Evolutionary conservation across 2,113 vertebrate species (phyloP).

Genomic region (Himantopus leucocephalus): DNA sequence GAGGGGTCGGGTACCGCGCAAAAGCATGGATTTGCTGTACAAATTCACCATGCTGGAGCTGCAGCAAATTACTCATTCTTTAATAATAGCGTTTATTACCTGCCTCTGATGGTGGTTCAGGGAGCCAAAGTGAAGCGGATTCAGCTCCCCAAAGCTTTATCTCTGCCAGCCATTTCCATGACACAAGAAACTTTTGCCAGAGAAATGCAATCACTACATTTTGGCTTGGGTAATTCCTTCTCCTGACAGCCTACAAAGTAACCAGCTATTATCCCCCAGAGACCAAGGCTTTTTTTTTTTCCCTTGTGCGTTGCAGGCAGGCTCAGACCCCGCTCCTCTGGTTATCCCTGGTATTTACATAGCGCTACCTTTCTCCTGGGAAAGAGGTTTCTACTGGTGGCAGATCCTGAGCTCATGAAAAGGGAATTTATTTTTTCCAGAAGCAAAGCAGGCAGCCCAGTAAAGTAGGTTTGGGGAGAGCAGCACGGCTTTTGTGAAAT

Average conservation of each 20-base stretch:
- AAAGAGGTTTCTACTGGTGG: not conserved
- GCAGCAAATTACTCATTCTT: slow-evolving; percentile 59
- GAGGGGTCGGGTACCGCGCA: not conserved
- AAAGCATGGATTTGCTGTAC: not conserved
- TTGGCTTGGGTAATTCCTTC: slow-evolving; percentile 22
- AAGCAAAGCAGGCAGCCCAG: not conserved
- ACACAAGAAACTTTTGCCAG: slow-evolving; percentile 43
- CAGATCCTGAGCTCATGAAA: not conserved
- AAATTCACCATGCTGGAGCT: not conserved
- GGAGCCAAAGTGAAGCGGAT: not conserved
- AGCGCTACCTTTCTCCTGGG: not conserved
- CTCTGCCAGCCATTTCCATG: slow-evolving; percentile 35
- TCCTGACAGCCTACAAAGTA: slow-evolving; percentile 9
- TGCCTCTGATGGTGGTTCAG: slow-evolving; percentile 17
- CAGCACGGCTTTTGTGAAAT: not conserved
- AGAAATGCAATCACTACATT: not conserved
- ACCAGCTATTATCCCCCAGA: not conserved
- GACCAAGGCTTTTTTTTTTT: not conserved
- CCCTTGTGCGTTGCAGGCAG: not conserved
- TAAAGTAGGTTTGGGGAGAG: not conserved
- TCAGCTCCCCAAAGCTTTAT: slow-evolving; percentile 41
- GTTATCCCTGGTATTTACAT: not conserved
- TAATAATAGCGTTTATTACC: slow-evolving; percentile 46
- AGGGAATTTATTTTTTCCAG: not conserved
- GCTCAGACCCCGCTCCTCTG: not conserved